Evolutionary conservation across 1,140 invertebrate genomes (phyloP), one percentile per base, ranked within the genome.

Genomic region (Proctacanthus coquilletti): DNA sequence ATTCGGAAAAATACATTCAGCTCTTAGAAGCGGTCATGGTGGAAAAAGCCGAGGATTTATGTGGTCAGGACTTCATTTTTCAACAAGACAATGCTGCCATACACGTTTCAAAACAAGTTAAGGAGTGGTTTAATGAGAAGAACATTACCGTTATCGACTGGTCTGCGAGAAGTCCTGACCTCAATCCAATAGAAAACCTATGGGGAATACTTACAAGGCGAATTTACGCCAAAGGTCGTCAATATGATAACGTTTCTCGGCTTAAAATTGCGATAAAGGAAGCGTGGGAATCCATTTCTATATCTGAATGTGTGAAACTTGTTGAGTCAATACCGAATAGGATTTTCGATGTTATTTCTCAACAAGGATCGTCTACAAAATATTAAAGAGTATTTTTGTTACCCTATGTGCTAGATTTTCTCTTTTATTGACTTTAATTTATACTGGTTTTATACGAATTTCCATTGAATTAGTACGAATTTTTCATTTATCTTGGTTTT

Each of bases 111-210:
- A 30, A 18, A 5, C n/a, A 5, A 21, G 19, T 9, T 13, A 19
- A n/a, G 13, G 13, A 6, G 6, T 32, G 6, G n/a, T 30, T 38
- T 29, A 18, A 29, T 17, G 23, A 29, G 6, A 3, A 38, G 5
- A 17, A 25, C 11, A 36, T 36, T 10, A 21, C 25, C 13, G 34
- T 19, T 6, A 20, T 43, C 9, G 15, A n/a, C 15, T 43, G 42
- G 35, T 25, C 34, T 13, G 11, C 39, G 18, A 13, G 32, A 14
- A 23, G 21, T 36, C 35, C 42, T 3, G 35, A 40, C 25, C 31
- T 40, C 33, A 40, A 43, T 34, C 39, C 38, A 11, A 36, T 38
- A 4, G 39, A 43, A 13, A 43, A 33, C 15, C 14, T 41, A 10
- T 43, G 18, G 39, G 31, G 10, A 15, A 33, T 19, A 14, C 18